phyloP scores from a whole-genome alignment of 2,797 vertebrate species.

The Craterocephalus amniculus region DNA sequence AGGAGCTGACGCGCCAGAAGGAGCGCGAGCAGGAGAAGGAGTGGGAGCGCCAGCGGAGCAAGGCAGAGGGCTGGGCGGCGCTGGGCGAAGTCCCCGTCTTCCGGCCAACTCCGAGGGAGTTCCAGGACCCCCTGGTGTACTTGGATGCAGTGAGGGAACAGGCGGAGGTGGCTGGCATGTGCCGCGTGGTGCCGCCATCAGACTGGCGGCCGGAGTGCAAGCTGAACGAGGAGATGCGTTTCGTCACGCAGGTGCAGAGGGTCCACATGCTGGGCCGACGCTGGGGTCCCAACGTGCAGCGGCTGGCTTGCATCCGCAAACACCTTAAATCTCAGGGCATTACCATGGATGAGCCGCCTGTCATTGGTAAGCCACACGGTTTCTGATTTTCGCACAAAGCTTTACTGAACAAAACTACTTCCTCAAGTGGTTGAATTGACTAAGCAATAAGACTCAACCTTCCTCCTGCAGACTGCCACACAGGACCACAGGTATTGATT shows the following conservation, averaged over 20 bases:
- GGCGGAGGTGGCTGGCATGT: constrained; percentile 94
- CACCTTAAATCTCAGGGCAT: constrained; percentile 99
- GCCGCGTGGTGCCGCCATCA: constrained; percentile 91
- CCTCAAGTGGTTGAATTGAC: constrained; percentile 17
- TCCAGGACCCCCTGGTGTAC: constrained; percentile 97
- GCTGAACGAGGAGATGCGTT: constrained; percentile 98
- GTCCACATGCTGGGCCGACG: constrained; percentile 98
- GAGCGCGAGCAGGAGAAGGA: constrained; percentile 85
- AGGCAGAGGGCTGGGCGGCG: constrained; percentile 86
- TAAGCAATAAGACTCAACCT: constrained; percentile 9
- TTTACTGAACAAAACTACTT: constrained; percentile 2
- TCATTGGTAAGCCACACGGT: constrained; percentile 89
- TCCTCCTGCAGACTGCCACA: constrained; percentile 15
- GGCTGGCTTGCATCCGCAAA: constrained; percentile 98
- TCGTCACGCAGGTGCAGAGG: constrained; percentile 98
- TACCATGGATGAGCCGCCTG: constrained; percentile 97
- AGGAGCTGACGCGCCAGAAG: constrained; percentile 74
- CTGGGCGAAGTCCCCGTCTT: constrained; percentile 92
- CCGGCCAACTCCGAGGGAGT: constrained; percentile 91
- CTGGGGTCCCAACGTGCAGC: constrained; percentile 99
- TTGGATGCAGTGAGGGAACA: constrained; percentile 92
- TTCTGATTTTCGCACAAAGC: background rate
- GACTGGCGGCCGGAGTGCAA: constrained; percentile 99
- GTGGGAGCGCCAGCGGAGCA: constrained; percentile 83
- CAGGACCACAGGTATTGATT: constrained; percentile 24